These are phyloP conservation scores for Saccostrea glomerata DNA, from an alignment of 1,140 invertebrate species.

Conservation along the genomic window DNA sequence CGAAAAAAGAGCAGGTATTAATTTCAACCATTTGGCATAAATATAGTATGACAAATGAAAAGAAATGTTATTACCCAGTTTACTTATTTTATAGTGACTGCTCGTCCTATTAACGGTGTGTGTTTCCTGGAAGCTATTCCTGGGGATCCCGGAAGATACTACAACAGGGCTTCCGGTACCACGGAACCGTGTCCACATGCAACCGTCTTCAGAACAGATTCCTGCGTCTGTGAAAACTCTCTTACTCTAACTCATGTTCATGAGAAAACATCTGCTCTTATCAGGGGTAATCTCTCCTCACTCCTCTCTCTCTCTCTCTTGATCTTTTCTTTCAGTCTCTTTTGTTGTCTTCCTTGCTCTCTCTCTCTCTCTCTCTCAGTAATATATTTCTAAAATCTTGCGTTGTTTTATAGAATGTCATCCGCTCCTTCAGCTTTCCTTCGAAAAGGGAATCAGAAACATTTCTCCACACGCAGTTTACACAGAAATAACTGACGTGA, in stretches of 20 bases:
- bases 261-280: conserved; percentile 13
- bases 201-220: neutral
- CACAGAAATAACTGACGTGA: neutral
- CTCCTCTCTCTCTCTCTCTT: too few relatives aligned
- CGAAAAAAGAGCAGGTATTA: too few relatives aligned
- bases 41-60: too few relatives aligned
- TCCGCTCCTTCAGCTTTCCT: neutral
- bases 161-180: neutral
- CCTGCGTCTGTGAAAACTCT: conserved; percentile 4
- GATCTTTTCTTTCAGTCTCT: too few relatives aligned
- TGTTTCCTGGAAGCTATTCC: neutral
- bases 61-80: neutral
- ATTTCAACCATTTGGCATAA: too few relatives aligned
- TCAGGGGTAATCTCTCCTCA: neutral
- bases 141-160: neutral
- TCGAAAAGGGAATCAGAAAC: neutral
- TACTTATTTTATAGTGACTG: neutral
- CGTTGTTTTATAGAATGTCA: neutral
- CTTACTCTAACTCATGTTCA: neutral
- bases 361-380: too few relatives aligned
- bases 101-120: neutral
- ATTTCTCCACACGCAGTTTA: neutral
- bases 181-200: neutral
- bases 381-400: neutral
- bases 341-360: too few relatives aligned